Base-by-base conservation (phyloP, 2,797 vertebrate species). In the Helicolenus hilgendorfi region DNA sequence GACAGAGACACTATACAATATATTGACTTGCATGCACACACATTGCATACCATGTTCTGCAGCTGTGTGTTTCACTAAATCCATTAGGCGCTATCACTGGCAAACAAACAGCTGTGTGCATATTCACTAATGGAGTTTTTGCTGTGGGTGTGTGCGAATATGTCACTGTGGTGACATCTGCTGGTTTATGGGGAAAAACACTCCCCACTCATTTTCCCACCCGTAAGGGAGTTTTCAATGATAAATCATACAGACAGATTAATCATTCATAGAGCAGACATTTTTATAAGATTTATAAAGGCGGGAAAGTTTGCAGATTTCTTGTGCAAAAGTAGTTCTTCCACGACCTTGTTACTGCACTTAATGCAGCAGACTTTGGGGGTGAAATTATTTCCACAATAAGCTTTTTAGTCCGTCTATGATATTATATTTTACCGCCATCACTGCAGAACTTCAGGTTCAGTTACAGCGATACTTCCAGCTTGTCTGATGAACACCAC, bases 151-250 rank as follows among this genome's bases (percentile, higher is more conserved):
- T 72, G 1, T 67, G 18, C 14, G 4, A 69, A 33, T 53, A 14
- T 81, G 15, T 53, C 6, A n/a, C 26, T 63, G 67, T 67, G 20
- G 71, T 56, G 76, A 76, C 83, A 88, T 78, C 41, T 82, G 31
- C 6, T 65, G 68, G 49, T 74, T 45, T 60, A 53, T 69, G 14
- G 38, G 31, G 18, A 49, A 33, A 82, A 65, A 72, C 13, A 73
- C 45, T 24, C 9, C 53, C 45, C n/a, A 62, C 68, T 64, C 45
- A 14, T 74, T 79, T 87, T 75, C 24, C 29, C 27, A 49, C 27
- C 49, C 15, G 33, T 5, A 5, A 18, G 71, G 71, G 56, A 24
- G 33, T 68, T 74, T 60, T 38, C 15, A 6, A 14, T 6, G n/a
- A 41, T 31, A 31, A 45, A 36, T 45, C 1, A 22, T 60, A 7